Conservation (phyloP, 2,113 vertebrate species). For the Alethe castanea region DNA sequence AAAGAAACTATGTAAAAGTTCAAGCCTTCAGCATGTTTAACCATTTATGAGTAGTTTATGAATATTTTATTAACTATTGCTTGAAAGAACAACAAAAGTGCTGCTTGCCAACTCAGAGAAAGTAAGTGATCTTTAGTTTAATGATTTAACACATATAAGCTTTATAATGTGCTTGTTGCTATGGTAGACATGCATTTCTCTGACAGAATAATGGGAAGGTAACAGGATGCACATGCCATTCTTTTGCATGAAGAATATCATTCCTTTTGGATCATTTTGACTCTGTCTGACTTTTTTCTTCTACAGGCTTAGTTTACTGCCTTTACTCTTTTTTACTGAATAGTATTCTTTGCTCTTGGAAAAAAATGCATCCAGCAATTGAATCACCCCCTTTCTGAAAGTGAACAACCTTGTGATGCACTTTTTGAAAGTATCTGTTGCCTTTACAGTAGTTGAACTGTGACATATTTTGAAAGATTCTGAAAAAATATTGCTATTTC, state of each 20-base stretch:
- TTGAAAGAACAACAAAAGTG: constrained; percentile 48
- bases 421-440: not conserved
- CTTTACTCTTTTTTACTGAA: not conserved
- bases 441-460: not conserved
- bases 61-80: constrained; percentile 64
- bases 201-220: not conserved
- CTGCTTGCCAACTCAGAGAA: constrained; percentile 16
- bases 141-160: not conserved
- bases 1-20: constrained; percentile 17
- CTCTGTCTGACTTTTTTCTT: not conserved
- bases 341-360: not conserved
- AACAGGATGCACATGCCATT: not conserved
- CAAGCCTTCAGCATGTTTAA: constrained; percentile 36
- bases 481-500: constrained; percentile 10
- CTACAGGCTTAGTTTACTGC: not conserved
- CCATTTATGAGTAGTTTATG: constrained; percentile 59
- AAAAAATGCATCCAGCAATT: not conserved
- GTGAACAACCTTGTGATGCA: not conserved
- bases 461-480: not conserved
- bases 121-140: constrained; percentile 28
- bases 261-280: not conserved
- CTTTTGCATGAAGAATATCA: not conserved
- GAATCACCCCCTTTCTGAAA: not conserved
- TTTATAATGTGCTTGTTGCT: not conserved
- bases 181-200: not conserved